Base-by-base conservation (phyloP, 2,888 invertebrate species). In the Hirtodrosophila cameraria region DNA sequence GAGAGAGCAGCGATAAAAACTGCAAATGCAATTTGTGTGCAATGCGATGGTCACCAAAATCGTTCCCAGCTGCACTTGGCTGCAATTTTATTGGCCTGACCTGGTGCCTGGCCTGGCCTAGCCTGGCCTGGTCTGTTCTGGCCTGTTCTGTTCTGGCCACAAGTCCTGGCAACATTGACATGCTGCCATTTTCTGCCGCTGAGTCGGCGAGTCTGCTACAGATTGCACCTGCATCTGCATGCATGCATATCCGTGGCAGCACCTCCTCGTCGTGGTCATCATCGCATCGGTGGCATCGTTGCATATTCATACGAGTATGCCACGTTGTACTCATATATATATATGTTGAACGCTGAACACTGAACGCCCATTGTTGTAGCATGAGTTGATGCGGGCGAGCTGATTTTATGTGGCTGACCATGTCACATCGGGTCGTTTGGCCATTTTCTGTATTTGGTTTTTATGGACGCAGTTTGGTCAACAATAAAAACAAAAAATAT, bases 221-320 rank as follows among this genome's bases (percentile, higher is more conserved):
- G 79, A 82, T 82, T 79, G 75, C 79, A 82, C 82, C 81, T 79
- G 77, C 79, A 82, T 79, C 82, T 80, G 80, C 77, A 69, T 76
- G 80, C 77, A 69, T 76, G 75, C 63, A 69, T 76, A 61, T 75
- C 74, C 78, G 62, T 31, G 45, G 61, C 59, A 61, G 58, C 39
- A 38, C 23, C 57, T 41, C 49, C 63, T 65, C 64, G 30, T 60
- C 64, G 75, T 63, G 60, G 64, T 78, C 81, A 80, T 79, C 80
- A 80, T 75, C 70, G 64, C 80, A 80, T 75, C 70, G 64, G 48
- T 42, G 60, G 55, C 66, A 52, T 62, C 75, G 77, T 77, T 82
- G 80, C 80, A 80, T 80, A 80, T 80, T 82, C 80, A 80, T 80
- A 75, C 41, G n/a, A n/a, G n/a, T n/a, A n/a, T n/a, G 58, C 38